These are phyloP conservation scores for Pteropus alecto DNA, from an alignment of 2,113 vertebrate species.

Conservation along the genomic window DNA sequence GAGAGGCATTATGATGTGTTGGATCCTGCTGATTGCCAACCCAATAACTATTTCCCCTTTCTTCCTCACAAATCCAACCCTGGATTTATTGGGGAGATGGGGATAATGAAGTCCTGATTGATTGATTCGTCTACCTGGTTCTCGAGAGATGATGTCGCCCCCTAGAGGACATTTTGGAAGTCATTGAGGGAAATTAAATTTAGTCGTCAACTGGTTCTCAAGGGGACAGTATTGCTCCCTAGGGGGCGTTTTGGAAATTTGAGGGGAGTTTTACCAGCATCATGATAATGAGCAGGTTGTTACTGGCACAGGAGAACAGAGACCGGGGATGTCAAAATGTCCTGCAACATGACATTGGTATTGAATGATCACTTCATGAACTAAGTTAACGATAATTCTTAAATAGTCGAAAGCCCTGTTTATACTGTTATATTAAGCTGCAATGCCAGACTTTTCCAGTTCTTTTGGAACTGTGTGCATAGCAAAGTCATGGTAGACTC, in stretches of 20 bases:
- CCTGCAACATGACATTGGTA: not conserved
- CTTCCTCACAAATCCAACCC: not conserved
- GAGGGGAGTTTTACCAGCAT: not conserved
- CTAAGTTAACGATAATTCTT: not conserved
- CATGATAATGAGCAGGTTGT: not conserved
- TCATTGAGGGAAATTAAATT: not conserved
- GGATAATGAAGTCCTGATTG: not conserved
- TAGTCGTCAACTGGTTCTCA: not conserved
- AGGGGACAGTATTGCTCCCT: not conserved
- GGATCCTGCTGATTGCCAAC: not conserved
- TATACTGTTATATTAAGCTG: not conserved
- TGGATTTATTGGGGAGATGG: not conserved
- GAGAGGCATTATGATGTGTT: not conserved
- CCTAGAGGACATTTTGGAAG: constrained; percentile 34
- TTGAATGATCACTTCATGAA: not conserved
- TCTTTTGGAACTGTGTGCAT: not conserved
- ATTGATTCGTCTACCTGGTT: not conserved
- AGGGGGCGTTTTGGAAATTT: not conserved
- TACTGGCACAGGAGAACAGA: not conserved
- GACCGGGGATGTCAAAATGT: not conserved
- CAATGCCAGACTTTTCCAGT: not conserved
- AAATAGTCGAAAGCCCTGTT: not conserved
- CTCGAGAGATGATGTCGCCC: constrained; percentile 36
- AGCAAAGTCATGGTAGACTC: not conserved
- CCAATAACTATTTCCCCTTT: not conserved